phyloP scores from a whole-genome alignment of 2,888 invertebrate genomes.

The Acleris laterana region DNA sequence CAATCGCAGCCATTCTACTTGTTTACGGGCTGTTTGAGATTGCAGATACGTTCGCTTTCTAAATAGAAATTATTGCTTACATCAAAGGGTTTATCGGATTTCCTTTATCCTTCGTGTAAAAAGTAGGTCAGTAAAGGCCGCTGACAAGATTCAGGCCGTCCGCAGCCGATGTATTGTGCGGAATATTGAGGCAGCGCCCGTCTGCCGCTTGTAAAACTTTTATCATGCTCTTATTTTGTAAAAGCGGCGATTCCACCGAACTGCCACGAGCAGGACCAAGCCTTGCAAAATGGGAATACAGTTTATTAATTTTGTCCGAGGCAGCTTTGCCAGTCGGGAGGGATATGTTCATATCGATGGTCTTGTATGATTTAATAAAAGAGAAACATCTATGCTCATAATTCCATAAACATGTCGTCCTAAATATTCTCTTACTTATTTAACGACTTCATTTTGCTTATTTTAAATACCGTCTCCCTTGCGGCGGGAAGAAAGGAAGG shows the following conservation, averaged over 20 bases:
- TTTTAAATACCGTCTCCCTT: no score
- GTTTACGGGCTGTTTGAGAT: conserved; percentile 31
- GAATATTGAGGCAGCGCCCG: conserved; percentile 29
- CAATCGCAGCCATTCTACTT: conserved; percentile 19
- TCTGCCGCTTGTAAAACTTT: conserved; percentile 35
- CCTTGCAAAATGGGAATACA: conserved; percentile 16
- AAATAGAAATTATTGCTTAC: conserved; percentile 40
- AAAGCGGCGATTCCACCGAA: conserved; percentile 30
- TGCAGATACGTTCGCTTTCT: conserved; percentile 33
- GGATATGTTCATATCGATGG: background rate
- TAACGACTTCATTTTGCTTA: no score
- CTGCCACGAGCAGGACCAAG: conserved; percentile 20
- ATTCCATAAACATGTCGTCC: no score
- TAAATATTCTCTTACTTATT: no score
- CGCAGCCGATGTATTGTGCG: conserved; percentile 28
- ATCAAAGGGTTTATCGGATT: conserved; percentile 40
- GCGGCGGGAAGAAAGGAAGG: no score
- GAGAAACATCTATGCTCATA: no score
- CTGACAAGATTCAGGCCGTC: conserved; percentile 28
- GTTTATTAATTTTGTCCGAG: conserved; percentile 15
- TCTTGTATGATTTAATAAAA: no score
- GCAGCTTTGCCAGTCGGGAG: background rate
- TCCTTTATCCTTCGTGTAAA: conserved; percentile 30
- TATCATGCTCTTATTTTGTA: conserved; percentile 34
- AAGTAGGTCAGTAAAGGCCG: conserved; percentile 40